A percentile compares a stretch with the other conserved stretches of the same genome.
Evolutionary conservation across 2,888 invertebrate species (phyloP).

Genomic region (Anthrax anthrax): DNA sequence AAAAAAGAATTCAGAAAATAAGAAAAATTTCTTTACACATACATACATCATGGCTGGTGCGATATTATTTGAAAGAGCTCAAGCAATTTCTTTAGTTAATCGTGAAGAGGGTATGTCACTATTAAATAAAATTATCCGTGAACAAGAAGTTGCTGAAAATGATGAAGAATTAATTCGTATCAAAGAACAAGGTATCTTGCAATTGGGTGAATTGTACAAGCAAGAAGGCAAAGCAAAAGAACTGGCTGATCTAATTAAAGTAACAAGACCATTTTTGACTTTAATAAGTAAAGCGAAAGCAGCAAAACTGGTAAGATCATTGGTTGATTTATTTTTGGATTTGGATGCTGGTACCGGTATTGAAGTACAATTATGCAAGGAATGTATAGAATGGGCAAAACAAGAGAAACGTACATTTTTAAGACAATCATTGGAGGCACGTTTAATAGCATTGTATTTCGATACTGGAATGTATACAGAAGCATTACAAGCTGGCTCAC

Average conservation of each 20-base stretch:
- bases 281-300: constrained; percentile 98
- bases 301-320: constrained; percentile 88
- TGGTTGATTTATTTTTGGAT: constrained; percentile 95
- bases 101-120: constrained; percentile 61
- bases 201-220: constrained; percentile 82
- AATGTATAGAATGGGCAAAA: constrained; percentile 99
- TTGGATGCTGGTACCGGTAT: constrained; percentile 93
- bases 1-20: background rate
- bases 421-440: constrained; percentile 87
- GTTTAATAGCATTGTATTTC: constrained; percentile 87
- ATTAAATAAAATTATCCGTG: constrained; percentile 62
- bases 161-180: constrained; percentile 83
- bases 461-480: constrained; percentile 83
- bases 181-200: constrained; percentile 87
- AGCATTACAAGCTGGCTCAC: constrained; percentile 69
- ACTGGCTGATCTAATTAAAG: constrained; percentile 82
- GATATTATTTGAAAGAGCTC: constrained; percentile 75
- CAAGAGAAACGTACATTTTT: constrained; percentile 94
- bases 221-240: constrained; percentile 88
- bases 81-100: constrained; percentile 58
- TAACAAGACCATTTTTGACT: constrained; percentile 87
- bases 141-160: constrained; percentile 60
- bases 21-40: constrained; percentile 2
- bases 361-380: constrained; percentile 84
- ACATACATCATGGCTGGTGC: constrained; percentile 67